phyloP scores from a whole-genome alignment of 2,888 invertebrate species.

The Pogonocherus hispidulus region DNA sequence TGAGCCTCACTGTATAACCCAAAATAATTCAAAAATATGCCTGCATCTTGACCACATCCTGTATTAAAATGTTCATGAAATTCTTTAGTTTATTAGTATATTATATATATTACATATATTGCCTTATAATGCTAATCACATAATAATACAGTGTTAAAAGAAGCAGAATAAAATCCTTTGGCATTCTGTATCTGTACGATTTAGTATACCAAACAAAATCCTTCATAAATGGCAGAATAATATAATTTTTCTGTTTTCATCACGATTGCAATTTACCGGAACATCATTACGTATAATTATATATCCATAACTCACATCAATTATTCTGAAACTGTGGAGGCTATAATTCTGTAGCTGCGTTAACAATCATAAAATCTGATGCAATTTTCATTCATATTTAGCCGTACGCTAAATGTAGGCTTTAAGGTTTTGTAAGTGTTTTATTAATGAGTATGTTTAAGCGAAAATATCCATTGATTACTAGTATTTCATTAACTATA shows the following conservation, averaged over 20 bases:
- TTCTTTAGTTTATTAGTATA: too few species aligned
- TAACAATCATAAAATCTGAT: constrained; percentile 16
- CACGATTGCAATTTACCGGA: neutral
- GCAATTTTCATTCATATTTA: constrained; percentile 31
- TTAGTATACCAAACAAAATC: neutral
- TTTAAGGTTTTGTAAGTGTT: constrained; percentile 25
- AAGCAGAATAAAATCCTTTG: too few species aligned
- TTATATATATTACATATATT: too few species aligned
- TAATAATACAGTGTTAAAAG: too few species aligned
- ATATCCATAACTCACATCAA: neutral
- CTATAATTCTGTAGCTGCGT: neutral
- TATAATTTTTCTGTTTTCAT: too few species aligned
- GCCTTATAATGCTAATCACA: too few species aligned
- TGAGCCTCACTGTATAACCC: too few species aligned
- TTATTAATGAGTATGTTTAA: constrained; percentile 34
- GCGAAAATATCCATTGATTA: constrained; percentile 35
- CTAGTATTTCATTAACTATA: constrained; percentile 29
- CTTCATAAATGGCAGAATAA: neutral
- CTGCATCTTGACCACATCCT: too few species aligned
- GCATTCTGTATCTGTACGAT: neutral
- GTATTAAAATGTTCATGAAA: too few species aligned
- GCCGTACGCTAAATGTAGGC: constrained; percentile 22
- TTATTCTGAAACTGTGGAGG: neutral
- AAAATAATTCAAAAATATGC: too few species aligned
- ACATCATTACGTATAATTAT: neutral